A percentile compares a stretch with the other conserved stretches of the same genome.
Evolutionary conservation across 2,113 vertebrate genomes (phyloP).

Genomic region (Phylloscopus trochiloides): DNA sequence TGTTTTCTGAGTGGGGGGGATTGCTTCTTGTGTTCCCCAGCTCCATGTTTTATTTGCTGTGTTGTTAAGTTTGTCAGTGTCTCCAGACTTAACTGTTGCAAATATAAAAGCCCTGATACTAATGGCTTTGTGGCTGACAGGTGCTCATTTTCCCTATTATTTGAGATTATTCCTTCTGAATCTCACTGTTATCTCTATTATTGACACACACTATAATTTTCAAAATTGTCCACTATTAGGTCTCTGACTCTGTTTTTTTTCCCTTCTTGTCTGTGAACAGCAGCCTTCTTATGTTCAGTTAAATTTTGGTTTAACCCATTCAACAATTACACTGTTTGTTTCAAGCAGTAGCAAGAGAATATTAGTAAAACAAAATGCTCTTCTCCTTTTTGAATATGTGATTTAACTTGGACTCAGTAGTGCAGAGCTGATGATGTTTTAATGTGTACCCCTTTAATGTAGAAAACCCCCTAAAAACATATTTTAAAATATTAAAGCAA

Average conservation of each 20-base stretch:
- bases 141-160: slow-evolving; percentile 52
- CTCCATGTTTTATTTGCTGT: slow-evolving; percentile 20
- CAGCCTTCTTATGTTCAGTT: slow-evolving; percentile 18
- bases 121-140: slow-evolving; percentile 60
- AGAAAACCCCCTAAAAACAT: neutral
- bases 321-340: neutral
- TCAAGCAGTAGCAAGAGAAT: neutral
- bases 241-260: slow-evolving; percentile 40
- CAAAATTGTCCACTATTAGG: slow-evolving; percentile 67
- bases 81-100: slow-evolving; percentile 40
- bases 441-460: neutral
- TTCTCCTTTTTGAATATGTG: neutral
- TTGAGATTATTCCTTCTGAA: slow-evolving; percentile 56
- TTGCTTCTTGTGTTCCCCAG: neutral
- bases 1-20: neutral
- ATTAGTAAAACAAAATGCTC: neutral
- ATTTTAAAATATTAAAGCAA: neutral
- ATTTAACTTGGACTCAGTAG: neutral
- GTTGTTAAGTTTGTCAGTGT: slow-evolving; percentile 44
- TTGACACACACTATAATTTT: slow-evolving; percentile 65
- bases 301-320: slow-evolving; percentile 52
- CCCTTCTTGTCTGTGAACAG: neutral
- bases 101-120: slow-evolving; percentile 57
- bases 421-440: neutral
- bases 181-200: slow-evolving; percentile 52